Percentiles rank a stretch among this genome's conserved stretches.
These are phyloP conservation scores for Vimba vimba DNA, from an alignment of 2,113 vertebrate species.

Conservation along the genomic window DNA sequence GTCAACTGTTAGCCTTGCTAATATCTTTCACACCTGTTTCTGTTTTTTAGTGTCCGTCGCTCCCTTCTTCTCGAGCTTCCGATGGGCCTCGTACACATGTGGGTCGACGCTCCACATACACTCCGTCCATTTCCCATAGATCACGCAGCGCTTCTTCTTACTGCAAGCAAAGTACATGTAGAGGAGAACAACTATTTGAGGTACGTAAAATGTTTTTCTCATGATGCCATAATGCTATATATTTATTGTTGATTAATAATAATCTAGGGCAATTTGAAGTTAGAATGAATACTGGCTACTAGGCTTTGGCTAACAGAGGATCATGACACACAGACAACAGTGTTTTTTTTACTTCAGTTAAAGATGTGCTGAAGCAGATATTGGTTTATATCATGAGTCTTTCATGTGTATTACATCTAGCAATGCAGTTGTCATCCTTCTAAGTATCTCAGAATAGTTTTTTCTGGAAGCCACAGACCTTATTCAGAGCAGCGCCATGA, in stretches of 20 bases:
- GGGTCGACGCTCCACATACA: constrained; percentile 92
- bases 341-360: no score
- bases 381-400: no score
- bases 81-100: constrained; percentile 80
- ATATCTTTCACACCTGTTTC: constrained; percentile 71
- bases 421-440: background rate
- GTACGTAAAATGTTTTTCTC: background rate
- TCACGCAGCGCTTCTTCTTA: constrained; percentile 91
- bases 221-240: no score
- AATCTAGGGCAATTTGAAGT: no score
- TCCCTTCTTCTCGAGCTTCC: constrained; percentile 85
- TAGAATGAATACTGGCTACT: no score
- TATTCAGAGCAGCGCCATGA: no score
- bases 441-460: background rate
- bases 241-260: no score
- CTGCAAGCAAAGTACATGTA: constrained; percentile 66
- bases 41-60: constrained; percentile 71
- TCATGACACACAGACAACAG: no score
- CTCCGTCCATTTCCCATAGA: constrained; percentile 99
- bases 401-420: background rate
- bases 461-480: background rate
- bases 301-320: no score
- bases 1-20: background rate
- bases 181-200: background rate
- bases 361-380: no score